Base-by-base conservation (phyloP, 2,113 vertebrate species). In the Tringa solitaria region DNA sequence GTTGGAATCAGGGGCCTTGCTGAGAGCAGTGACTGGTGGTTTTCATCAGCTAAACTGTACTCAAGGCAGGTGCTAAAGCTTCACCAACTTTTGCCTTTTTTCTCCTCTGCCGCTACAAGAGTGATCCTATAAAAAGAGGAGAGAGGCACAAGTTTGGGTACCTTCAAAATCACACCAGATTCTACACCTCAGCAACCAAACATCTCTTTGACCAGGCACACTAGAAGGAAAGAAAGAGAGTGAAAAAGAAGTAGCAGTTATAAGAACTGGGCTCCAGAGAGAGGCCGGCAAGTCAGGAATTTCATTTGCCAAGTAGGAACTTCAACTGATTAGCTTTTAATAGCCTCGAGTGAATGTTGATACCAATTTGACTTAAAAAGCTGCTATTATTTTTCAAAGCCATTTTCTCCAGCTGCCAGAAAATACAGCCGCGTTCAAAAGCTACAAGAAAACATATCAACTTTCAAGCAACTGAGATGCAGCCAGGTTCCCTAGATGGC, bases 361-460 rank as follows among this genome's bases (percentile, higher is more conserved):
- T 60, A 86, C 57, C 73, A 84, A 91, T 91, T 93, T 88, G 76
- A 94, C 85, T 90, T 92, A 87, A 91, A 91, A 95, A 94, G 51
- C 79, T 59, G 70, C 48, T 53, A 63, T 81, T 97, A 92, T 89
- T 94, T 95, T 94, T 90, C 94, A 97, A 95, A 91, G 74, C 50
- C 4, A 6, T 87, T 95, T 96, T 67, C 59, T 74, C 37, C 32
- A 81, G 69, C 95, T 93, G 85, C 93, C 57, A 81, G 68, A 93
- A 95, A 96, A 93, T 8, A 51, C 3, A 75, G 60, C 45, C 56
- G 48, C 48, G 32, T 80, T 65, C 81, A 91, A 68, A 83, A 88
- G 60, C 81, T 70, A 84, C 33, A 85, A 81, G 83, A 84, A 91
- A 93, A 77, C n/a, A 30, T 39, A 90, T 15, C 35, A 79, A n/a